Base-by-base conservation (phyloP, 2,888 invertebrate genomes). In the Nemotelus nigrinus region DNA sequence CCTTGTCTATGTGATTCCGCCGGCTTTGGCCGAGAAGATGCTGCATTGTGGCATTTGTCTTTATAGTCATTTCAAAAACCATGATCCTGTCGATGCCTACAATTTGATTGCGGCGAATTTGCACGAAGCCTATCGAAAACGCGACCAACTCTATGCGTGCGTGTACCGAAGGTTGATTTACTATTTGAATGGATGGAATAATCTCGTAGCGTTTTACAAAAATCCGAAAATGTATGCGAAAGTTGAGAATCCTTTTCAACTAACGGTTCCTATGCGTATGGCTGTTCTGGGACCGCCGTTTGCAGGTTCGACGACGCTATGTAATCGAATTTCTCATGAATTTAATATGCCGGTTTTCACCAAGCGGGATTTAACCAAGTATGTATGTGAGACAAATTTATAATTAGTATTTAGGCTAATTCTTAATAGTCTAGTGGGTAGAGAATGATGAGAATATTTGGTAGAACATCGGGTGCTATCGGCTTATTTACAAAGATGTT, bases 71-170 rank as follows among this genome's bases (percentile, higher is more conserved):
- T 93, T 92, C 84, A 89, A 90, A 43, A 88, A 89, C 76, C 88
- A 89, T 82, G 92, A 93, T 83, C 93, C 93, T 0, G 92, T 93
- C 0, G 89, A 90, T 82, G 86, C 91, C 70, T 88, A 84, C 82
- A 88, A 90, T 71, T 8, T 80, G 25, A 76, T 79, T 60, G 77
- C 68, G 5, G n/a, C 74, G 4, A 79, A 78, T 74, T 78, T 78
- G 44, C 80, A 71, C 43, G 44, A 77, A 4, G 80, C 79, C 8
- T 60, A 75, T 10, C 41, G 53, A 55, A 57, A 25, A 6, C 68
- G 76, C 25, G 60, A 85, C 64, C 85, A 87, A 60, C 82, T 91
- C 39, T 90, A 85, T 84, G 89, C 92, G 0, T 86, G 91, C 5
- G 85, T 91, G 64, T 90, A 92, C 83, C 86, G 91, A 55, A 88